Percentiles rank a stretch among this genome's conserved stretches.
These are phyloP conservation scores for Calycopis cecrops DNA, from an alignment of 1,140 invertebrate species.

Conservation along the genomic window DNA sequence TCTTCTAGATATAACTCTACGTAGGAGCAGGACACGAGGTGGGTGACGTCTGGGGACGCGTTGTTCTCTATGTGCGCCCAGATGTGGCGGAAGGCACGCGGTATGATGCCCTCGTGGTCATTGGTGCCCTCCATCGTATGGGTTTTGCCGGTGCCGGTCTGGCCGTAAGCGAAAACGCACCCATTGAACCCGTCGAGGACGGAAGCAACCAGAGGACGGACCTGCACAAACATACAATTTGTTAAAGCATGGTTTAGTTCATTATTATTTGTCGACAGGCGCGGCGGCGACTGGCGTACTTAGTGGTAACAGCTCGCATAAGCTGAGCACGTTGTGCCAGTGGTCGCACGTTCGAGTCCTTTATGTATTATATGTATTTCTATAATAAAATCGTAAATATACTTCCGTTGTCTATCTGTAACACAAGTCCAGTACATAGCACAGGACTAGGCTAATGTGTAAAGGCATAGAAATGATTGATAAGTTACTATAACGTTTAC, in stretches of 20 bases:
- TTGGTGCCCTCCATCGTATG: slow-evolving; percentile 94
- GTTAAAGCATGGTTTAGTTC: background rate
- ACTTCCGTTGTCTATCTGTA: too few relatives aligned
- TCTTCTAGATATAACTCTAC: slow-evolving; percentile 97
- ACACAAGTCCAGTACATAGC: too few relatives aligned
- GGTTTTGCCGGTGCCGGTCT: slow-evolving; percentile 95
- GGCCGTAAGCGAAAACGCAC: slow-evolving; percentile 97
- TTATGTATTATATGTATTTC: too few relatives aligned
- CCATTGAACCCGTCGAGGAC: slow-evolving; percentile 97
- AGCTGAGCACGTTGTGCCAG: too few relatives aligned
- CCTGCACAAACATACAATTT: slow-evolving; percentile 50
- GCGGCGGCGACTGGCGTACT: too few relatives aligned
- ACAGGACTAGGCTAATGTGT: too few relatives aligned
- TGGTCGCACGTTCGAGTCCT: too few relatives aligned
- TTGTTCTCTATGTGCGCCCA: slow-evolving; percentile 90
- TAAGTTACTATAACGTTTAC: too few relatives aligned
- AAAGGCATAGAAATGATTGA: too few relatives aligned
- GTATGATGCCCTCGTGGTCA: slow-evolving; percentile 91
- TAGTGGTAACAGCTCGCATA: too few relatives aligned
- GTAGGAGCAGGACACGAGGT: slow-evolving; percentile 94
- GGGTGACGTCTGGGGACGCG: slow-evolving; percentile 90
- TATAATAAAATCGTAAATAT: too few relatives aligned
- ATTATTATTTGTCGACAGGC: too few relatives aligned
- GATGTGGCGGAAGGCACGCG: slow-evolving; percentile 96
- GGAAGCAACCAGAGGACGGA: slow-evolving; percentile 95